Conservation (phyloP, 2,888 invertebrate genomes). For the Eugnorisma glareosa region DNA sequence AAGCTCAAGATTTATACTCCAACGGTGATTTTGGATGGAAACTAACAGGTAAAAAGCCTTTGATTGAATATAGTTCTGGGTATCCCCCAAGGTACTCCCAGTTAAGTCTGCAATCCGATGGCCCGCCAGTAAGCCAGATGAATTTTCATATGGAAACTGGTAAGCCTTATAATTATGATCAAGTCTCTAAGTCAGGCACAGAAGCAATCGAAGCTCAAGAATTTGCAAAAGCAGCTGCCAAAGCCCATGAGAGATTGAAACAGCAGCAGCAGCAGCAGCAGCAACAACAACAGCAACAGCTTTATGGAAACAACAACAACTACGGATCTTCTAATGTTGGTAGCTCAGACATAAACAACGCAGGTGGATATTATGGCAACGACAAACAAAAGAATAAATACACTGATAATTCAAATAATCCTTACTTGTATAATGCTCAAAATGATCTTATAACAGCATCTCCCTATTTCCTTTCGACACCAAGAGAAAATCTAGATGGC, state of each 20-base stretch:
- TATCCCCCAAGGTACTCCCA: constrained; percentile 79
- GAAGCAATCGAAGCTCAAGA: constrained; percentile 83
- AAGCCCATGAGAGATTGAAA: constrained; percentile 85
- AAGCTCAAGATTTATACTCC: constrained; percentile 79
- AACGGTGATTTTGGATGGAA: constrained; percentile 89
- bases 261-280: constrained; percentile 79
- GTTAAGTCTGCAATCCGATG: constrained; percentile 74
- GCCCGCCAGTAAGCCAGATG: constrained; percentile 82
- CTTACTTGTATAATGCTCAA: constrained; percentile 75
- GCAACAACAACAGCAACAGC: constrained; percentile 72
- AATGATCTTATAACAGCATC: constrained; percentile 82
- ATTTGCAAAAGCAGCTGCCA: constrained; percentile 86
- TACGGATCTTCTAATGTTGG: constrained; percentile 67
- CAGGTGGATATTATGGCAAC: constrained; percentile 71
- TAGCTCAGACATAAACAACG: constrained; percentile 64
- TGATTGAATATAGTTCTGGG: constrained; percentile 75
- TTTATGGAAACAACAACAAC: constrained; percentile 69
- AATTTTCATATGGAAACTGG: constrained; percentile 85
- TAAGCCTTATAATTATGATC: constrained; percentile 79
- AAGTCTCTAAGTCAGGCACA: constrained; percentile 80
- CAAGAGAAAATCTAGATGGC: constrained; percentile 76
- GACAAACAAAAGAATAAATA: constrained; percentile 80
- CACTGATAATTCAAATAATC: constrained; percentile 72
- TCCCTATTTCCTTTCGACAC: constrained; percentile 79
- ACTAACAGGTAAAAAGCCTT: constrained; percentile 81